Base-by-base conservation (phyloP, 2,888 invertebrate species). In the Pyrocoelia pectoralis region DNA sequence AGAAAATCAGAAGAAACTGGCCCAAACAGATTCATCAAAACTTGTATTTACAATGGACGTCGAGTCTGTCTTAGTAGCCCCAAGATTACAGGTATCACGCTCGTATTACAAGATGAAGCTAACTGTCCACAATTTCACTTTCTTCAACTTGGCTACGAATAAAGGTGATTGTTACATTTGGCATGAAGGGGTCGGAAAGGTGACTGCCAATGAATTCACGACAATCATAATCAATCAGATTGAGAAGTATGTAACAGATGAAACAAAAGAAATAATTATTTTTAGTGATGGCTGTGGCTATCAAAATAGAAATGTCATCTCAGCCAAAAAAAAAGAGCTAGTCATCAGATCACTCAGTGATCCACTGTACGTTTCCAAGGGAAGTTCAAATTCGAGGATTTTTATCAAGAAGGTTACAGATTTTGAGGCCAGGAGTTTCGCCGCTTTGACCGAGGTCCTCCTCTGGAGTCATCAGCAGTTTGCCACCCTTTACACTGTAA, bases 131-230 rank as follows among this genome's bases (percentile, higher is more conserved):
- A 38, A 38, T 2, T 38, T 38, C 38, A 38, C 38, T 38, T 38
- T 38, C 38, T 38, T 38, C 38, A 38, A 38, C 38, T 38, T 38
- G 38, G 38, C 38, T 38, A 38, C 38, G 38, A 38, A 38, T 38
- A 38, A 38, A 38, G 38, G 38, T 38, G 38, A 38, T 38, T 38
- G 38, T 38, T n/a, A 38, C 5, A 38, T 38, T 38, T 38, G 38
- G 38, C 38, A 38, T 38, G 38, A 38, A 38, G 10, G 38, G 12
- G 38, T n/a, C 38, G 38, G 38, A 38, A 38, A 38, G 3, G 38
- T 38, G 38, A 38, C 12, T 38, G 38, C 12, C 38, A 38, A 38
- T 38, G 38, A 38, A 38, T 38, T 38, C 38, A 38, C 38, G 24
- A 24, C 24, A 24, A 24, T 24, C 24, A 24, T 24, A 24, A 24